Base-by-base conservation (phyloP, 1,140 invertebrate genomes). In the Phocides pigmalion region DNA sequence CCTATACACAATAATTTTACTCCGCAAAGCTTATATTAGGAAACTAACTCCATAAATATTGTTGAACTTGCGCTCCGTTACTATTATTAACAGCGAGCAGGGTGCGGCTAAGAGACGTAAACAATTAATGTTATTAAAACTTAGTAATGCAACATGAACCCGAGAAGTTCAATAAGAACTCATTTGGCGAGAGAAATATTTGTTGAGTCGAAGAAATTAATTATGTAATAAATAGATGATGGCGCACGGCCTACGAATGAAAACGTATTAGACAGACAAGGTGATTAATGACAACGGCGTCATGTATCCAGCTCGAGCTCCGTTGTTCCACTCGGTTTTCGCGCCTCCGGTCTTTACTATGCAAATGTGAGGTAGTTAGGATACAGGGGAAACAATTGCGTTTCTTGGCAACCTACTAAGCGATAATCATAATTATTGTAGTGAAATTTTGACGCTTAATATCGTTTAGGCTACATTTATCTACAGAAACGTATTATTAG, bases 91-190 rank as follows among this genome's bases (percentile, higher is more conserved):
- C 67, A 59, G 70, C 51, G 82, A 79, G 62, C 80, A 79, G 84
- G 79, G 80, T 84, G 76, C 68, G 79, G 73, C 64, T 74, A 68
- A 79, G 75, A 79, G 84, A 79, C 78, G 70, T 83, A 81, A 84
- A 86, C 85, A 86, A 83, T 84, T 84, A 81, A 81, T 81, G 79
- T 85, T 84, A 89, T 89, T 87, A 84, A 87, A 89, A 89, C 86
- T 87, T 84, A 62, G 70, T 74, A 77, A 77, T 69, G 74, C 63
- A 79, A 76, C 74, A 69, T 64, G 66, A 75, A 70, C 67, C 70
- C 64, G 66, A 66, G 66, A 73, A 76, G 73, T 76, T 82, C 67
- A 74, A 70, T 79, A 82, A 74, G 74, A 74, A 79, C 68, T 64
- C 70, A 72, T 64, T 76, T 65, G 64, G 64, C 64, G 66, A 73